Evolutionary conservation across 2,888 invertebrate genomes (phyloP).

Genomic region (Hirtodrosophila alboralis): DNA sequence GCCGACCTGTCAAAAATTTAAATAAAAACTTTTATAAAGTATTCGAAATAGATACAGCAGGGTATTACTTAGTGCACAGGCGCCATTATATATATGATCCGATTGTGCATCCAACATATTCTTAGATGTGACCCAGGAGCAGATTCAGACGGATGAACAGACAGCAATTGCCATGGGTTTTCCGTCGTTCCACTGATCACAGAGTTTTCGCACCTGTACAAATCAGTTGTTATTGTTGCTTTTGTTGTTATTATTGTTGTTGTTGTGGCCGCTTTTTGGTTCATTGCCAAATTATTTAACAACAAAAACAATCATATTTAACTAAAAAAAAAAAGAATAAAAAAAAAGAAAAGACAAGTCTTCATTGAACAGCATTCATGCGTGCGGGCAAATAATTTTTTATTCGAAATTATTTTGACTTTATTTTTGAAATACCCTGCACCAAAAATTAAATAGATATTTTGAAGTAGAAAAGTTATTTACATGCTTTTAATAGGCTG

Average conservation of each 20-base stretch:
- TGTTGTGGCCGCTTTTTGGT: constrained; percentile 59
- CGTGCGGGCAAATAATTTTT: constrained; percentile 56
- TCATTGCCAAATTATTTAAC: constrained; percentile 69
- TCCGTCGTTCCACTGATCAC: constrained; percentile 62
- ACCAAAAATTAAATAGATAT: neutral
- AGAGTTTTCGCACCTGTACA: constrained; percentile 79
- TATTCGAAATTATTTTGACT: constrained; percentile 51
- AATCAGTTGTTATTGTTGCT: constrained; percentile 44
- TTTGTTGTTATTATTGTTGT: constrained; percentile 31
- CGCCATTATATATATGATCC: constrained; percentile 23
- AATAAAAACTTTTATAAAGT: too few species aligned
- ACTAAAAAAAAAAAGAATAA: constrained; percentile 2
- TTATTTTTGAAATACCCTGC: constrained; percentile 16
- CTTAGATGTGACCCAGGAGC: constrained; percentile 9
- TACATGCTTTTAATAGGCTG: neutral
- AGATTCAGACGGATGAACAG: neutral
- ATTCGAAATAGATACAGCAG: constrained; percentile 2
- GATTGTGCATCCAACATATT: constrained; percentile 7
- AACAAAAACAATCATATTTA: constrained; percentile 24
- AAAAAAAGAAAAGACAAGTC: too few species aligned
- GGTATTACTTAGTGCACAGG: neutral
- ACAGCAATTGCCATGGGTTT: constrained; percentile 20
- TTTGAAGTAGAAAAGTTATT: neutral
- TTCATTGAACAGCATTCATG: constrained; percentile 43
- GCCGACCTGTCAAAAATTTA: too few species aligned